Evolutionary conservation across 2,888 invertebrate genomes (phyloP).

Genomic region (Macaria liturata): DNA sequence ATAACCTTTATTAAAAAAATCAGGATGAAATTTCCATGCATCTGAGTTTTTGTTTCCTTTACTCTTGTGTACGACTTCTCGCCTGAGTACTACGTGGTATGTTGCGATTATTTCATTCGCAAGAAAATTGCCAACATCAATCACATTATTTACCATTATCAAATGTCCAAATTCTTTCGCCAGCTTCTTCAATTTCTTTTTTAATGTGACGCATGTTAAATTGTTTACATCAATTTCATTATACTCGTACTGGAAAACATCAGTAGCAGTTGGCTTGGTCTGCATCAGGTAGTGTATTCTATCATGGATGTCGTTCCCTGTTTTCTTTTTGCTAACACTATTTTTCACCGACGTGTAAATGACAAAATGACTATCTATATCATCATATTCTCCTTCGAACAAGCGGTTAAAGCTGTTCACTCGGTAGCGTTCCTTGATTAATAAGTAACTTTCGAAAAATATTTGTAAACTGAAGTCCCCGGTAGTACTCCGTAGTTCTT

Average conservation of each 20-base stretch:
- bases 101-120: conserved; percentile 41
- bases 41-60: conserved; percentile 15
- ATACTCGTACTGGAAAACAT: conserved; percentile 42
- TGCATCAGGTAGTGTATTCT: conserved; percentile 39
- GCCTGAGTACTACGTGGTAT: conserved; percentile 46
- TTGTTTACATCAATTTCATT: conserved; percentile 33
- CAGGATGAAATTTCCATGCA: conserved; percentile 37
- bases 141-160: conserved; percentile 37
- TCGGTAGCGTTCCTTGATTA: conserved; percentile 41
- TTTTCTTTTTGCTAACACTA: conserved; percentile 34
- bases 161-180: conserved; percentile 39
- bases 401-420: conserved; percentile 36
- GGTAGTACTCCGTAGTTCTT: conserved; percentile 35
- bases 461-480: conserved; percentile 42
- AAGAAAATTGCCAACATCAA: conserved; percentile 35
- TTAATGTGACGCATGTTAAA: conserved; percentile 37
- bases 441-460: conserved; percentile 47
- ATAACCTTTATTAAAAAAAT: conserved; percentile 41
- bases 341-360: conserved; percentile 46
- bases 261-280: conserved; percentile 33
- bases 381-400: conserved; percentile 40
- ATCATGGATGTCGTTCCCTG: conserved; percentile 20
- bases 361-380: conserved; percentile 42
- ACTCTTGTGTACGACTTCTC: conserved; percentile 38
- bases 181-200: conserved; percentile 37